phyloP scores from a whole-genome alignment of 2,797 vertebrate species.

The Sebastes reedi region DNA sequence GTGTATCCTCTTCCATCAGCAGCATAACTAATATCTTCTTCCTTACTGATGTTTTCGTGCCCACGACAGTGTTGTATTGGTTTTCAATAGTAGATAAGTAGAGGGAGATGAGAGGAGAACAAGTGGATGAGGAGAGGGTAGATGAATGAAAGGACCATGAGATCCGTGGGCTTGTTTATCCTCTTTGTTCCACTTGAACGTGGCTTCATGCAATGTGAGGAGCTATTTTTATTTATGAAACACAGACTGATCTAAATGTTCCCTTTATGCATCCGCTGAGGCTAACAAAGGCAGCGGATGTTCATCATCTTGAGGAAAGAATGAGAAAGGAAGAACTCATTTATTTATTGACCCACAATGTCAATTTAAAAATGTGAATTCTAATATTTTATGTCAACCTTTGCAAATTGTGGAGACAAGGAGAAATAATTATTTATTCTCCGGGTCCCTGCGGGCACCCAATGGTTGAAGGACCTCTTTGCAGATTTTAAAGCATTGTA shows the following conservation, averaged over 20 bases:
- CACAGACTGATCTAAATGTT: neutral
- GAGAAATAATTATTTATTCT: neutral
- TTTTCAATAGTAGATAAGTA: neutral
- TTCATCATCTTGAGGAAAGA: neutral
- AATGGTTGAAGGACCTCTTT: neutral
- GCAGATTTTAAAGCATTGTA: neutral
- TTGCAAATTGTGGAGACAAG: neutral
- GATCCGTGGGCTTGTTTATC: neutral
- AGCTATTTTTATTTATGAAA: constrained; percentile 26
- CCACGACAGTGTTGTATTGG: neutral
- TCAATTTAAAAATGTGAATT: neutral
- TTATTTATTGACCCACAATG: neutral
- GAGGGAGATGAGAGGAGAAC: constrained; percentile 4
- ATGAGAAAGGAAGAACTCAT: neutral
- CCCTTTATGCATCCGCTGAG: neutral
- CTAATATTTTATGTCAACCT: neutral
- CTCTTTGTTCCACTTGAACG: constrained; percentile 6
- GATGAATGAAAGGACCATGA: constrained; percentile 17
- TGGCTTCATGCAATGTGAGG: neutral
- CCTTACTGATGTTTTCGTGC: neutral
- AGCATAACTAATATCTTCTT: neutral
- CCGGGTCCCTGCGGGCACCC: neutral
- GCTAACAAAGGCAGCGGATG: neutral
- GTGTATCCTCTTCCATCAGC: neutral
- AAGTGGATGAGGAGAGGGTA: constrained; percentile 21